These are phyloP conservation scores for Phyllotreta cruciferae DNA, from an alignment of 2,888 invertebrate genomes.

Conservation along the genomic window DNA sequence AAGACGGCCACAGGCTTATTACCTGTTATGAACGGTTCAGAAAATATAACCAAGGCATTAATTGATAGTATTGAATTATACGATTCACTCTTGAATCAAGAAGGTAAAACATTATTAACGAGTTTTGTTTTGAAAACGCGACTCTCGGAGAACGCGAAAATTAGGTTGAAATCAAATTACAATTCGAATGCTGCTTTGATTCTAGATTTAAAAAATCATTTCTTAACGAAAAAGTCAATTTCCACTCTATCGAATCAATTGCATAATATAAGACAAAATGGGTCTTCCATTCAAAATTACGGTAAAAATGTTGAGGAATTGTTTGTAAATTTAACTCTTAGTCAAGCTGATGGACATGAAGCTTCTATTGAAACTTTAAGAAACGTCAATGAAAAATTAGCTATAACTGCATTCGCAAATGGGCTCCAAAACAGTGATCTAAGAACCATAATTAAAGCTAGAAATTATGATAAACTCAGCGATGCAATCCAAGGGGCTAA, in stretches of 20 bases:
- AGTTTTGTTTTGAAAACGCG: constrained; percentile 38
- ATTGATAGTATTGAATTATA: constrained; percentile 45
- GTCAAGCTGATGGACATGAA: constrained; percentile 34
- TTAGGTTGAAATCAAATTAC: constrained; percentile 31
- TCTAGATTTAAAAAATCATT: constrained; percentile 30
- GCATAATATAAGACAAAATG: constrained; percentile 28
- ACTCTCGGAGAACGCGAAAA: constrained; percentile 33
- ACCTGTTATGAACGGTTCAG: constrained; percentile 37
- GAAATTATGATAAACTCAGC: constrained; percentile 28
- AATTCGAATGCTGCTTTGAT: constrained; percentile 28
- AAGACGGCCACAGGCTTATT: constrained; percentile 36
- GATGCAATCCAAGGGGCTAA: constrained; percentile 23
- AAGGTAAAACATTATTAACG: constrained; percentile 38
- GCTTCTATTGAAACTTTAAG: constrained; percentile 24
- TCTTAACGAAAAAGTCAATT: constrained; percentile 35
- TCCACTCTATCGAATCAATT: constrained; percentile 30
- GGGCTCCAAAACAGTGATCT: constrained; percentile 32
- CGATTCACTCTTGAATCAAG: constrained; percentile 32
- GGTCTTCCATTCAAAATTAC: constrained; percentile 32
- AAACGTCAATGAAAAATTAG: constrained; percentile 39
- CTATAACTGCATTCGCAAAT: constrained; percentile 39
- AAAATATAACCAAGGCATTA: constrained; percentile 38
- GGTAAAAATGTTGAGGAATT: constrained; percentile 35
- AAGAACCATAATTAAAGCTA: constrained; percentile 27
- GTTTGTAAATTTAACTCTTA: constrained; percentile 34